These are phyloP conservation scores for Ceratoteleas bidentatus DNA, from an alignment of 1,140 invertebrate species.

Conservation along the genomic window DNA sequence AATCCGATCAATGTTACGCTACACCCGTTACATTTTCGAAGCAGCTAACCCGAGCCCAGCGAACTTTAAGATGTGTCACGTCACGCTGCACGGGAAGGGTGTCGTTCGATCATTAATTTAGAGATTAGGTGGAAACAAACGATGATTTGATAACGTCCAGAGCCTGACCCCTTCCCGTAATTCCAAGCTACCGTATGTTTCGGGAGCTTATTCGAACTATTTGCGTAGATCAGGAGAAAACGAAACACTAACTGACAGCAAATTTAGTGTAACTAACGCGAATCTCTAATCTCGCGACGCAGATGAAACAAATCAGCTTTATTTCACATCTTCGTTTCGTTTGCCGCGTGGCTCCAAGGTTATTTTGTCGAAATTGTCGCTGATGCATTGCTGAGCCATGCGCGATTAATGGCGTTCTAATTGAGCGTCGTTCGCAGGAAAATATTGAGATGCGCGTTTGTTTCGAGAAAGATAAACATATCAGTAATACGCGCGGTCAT, in stretches of 20 bases:
- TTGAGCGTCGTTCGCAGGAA: conserved; percentile 12
- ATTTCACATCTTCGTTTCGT: not conserved
- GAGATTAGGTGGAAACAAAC: conserved; percentile 80
- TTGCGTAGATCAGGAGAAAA: conserved; percentile 55
- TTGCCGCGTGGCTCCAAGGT: too few species aligned
- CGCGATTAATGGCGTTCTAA: conserved; percentile 31
- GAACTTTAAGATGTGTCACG: conserved; percentile 78
- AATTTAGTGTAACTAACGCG: conserved; percentile 27
- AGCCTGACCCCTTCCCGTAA: conserved; percentile 68
- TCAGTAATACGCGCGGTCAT: conserved; percentile 46
- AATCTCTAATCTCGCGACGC: conserved; percentile 6
- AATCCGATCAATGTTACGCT: conserved; percentile 14
- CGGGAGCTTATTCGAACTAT: conserved; percentile 57
- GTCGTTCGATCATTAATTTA: conserved; percentile 80
- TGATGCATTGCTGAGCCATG: conserved; percentile 10
- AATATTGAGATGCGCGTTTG: conserved; percentile 47
- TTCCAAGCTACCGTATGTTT: conserved; percentile 70
- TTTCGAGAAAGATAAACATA: conserved; percentile 47
- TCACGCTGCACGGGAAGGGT: conserved; percentile 72
- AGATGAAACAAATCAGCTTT: conserved; percentile 22
- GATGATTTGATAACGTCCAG: conserved; percentile 81
- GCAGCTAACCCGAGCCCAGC: conserved; percentile 59
- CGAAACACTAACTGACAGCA: conserved; percentile 47
- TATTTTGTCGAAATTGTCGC: not conserved
- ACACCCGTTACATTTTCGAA: conserved; percentile 63